Evolutionary conservation across 2,888 invertebrate species (phyloP), one percentile per base, ranked within the genome.

Genomic region (Lissocephala sabroskyi): DNA sequence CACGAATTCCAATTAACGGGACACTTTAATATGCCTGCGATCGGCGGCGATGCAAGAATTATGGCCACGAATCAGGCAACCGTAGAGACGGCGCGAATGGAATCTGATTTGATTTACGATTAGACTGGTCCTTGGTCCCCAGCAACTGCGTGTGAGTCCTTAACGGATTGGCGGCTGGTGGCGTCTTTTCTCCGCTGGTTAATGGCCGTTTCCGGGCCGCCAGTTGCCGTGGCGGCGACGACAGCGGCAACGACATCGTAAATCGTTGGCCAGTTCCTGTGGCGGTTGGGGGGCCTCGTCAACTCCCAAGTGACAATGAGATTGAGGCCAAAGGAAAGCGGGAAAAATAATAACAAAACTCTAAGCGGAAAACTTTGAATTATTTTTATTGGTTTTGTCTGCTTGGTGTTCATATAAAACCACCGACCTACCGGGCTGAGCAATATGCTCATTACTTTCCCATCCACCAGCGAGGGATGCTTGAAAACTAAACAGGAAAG

Each of bases 51-150:
- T 50, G 41, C 42, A 64, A 73, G 66, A 73, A 57, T 67, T 73
- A 67, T 73, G 55, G 74, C 59, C 41, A 49, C 47, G 53, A 73
- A 73, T 68, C 66, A 68, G 68, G 70, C 65, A 52, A 68, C 30
- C 30, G 49, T 10, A 45, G 49, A 32, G 30, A 11, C 30, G 5
- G 13, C 16, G 16, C 56, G 57, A 33, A 51, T 47, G 56, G 45
- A 70, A 73, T 67, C 76, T 68, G 75, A 68, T 67, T 68, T 76
- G 75, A 76, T 68, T 68, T 76, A 73, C 68, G 68, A 61, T 67
- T 59, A 53, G 59, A 54, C 33, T 18, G 11, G 7, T 16, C 32
- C 32, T 16, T 14, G 18, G 30, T 10, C 11, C 5, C 41, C 56
- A 56, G 33, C 45, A 51, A 70, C 23, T 52, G 52, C 60, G 63